These are phyloP conservation scores for Pseudomugil tenellus DNA, from an alignment of 2,797 vertebrate genomes.

Conservation along the genomic window DNA sequence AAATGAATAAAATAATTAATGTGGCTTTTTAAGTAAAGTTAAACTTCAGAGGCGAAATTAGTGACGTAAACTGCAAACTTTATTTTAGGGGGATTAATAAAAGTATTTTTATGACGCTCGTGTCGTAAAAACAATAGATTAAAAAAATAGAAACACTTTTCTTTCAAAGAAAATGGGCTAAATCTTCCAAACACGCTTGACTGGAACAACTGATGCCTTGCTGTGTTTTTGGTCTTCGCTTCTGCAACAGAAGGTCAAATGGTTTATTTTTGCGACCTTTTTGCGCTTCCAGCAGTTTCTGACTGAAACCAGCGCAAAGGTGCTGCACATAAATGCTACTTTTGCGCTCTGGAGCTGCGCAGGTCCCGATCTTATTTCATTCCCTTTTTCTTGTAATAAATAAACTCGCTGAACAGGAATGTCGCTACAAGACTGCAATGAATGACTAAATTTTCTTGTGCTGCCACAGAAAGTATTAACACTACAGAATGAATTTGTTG, in stretches of 20 bases:
- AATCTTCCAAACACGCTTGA: neutral
- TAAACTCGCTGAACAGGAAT: too few species aligned
- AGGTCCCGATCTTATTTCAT: conserved; percentile 71
- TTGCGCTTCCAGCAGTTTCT: conserved; percentile 85
- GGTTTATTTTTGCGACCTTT: conserved; percentile 97
- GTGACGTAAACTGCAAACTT: neutral
- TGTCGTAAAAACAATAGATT: too few species aligned
- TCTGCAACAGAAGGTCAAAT: conserved; percentile 85
- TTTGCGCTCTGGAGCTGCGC: conserved; percentile 83
- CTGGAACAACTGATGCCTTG: neutral
- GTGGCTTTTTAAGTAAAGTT: too few species aligned
- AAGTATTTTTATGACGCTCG: neutral
- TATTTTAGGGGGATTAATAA: neutral
- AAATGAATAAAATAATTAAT: too few species aligned
- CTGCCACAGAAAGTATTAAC: neutral
- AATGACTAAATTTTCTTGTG: too few species aligned
- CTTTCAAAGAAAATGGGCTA: too few species aligned
- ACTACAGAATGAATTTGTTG: neutral
- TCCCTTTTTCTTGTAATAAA: conserved; percentile 3
- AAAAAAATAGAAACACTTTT: too few species aligned
- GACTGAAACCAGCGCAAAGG: conserved; percentile 23
- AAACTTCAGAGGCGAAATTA: too few species aligned
- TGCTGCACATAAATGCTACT: conserved; percentile 80
- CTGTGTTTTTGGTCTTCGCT: conserved; percentile 68
- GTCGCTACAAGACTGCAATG: too few species aligned